Conservation (phyloP, 2,113 vertebrate genomes). For the Dicentrarchus labrax region DNA sequence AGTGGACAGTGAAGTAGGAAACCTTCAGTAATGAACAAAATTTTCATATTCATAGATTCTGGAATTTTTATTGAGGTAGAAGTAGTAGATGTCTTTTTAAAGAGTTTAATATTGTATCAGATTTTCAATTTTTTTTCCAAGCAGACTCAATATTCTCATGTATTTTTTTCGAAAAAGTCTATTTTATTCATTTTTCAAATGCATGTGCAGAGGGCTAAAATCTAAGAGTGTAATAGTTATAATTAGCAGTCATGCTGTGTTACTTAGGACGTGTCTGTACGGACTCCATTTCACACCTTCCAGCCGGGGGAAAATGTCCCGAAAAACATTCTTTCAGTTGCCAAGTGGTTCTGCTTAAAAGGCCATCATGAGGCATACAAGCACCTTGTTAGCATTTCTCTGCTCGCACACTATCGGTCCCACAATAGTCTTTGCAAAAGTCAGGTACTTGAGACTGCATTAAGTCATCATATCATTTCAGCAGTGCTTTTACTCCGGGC, state of each 20-base stretch:
- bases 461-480: slow-evolving; percentile 57
- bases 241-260: not conserved
- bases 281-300: slow-evolving; percentile 37
- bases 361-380: slow-evolving; percentile 13
- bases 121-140: too few relatives aligned
- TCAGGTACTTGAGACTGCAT: slow-evolving; percentile 59
- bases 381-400: slow-evolving; percentile 39
- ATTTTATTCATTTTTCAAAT: not conserved
- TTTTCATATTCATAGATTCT: too few relatives aligned
- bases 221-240: not conserved
- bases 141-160: too few relatives aligned
- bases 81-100: too few relatives aligned
- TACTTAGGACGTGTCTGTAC: not conserved
- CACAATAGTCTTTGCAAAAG: slow-evolving; percentile 35
- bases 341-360: slow-evolving; percentile 44
- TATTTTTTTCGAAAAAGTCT: not conserved
- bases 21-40: too few relatives aligned
- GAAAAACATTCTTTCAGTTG: slow-evolving; percentile 17
- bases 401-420: slow-evolving; percentile 27
- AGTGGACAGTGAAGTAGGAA: too few relatives aligned
- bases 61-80: too few relatives aligned
- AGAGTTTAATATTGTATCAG: too few relatives aligned
- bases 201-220: not conserved
- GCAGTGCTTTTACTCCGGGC: slow-evolving; percentile 33
- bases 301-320: not conserved